Evolutionary conservation across 2,888 invertebrate genomes (phyloP).

Genomic region (Drosophila robusta): DNA sequence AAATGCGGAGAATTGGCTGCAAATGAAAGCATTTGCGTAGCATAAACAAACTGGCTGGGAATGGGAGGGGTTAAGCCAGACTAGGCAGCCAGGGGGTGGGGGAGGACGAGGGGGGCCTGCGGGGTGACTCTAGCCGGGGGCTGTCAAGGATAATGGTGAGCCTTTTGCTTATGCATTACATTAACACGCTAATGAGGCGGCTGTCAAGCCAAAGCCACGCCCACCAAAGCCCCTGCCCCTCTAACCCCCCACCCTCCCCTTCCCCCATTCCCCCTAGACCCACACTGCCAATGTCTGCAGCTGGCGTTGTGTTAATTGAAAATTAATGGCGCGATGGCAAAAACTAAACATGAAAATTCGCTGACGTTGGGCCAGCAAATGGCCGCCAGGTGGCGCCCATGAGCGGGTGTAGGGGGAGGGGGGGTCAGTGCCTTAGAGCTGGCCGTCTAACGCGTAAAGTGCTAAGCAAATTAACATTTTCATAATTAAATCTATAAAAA

Average conservation of each 20-base stretch:
- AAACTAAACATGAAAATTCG: conserved; percentile 77
- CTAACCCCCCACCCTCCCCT: background rate
- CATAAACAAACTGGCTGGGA: conserved; percentile 56
- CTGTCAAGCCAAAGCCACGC: conserved; percentile 8
- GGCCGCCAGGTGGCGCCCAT: conserved; percentile 64
- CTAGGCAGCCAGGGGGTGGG: background rate
- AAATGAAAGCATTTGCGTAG: conserved; percentile 67
- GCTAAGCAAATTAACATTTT: conserved; percentile 78
- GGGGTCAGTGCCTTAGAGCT: background rate
- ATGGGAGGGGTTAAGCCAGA: background rate
- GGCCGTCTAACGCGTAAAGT: conserved; percentile 57
- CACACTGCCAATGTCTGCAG: conserved; percentile 49
- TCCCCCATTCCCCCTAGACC: background rate
- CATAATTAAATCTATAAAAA: conserved; percentile 69
- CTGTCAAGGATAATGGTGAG: conserved; percentile 43
- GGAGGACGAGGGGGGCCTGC: background rate
- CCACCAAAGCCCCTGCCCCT: background rate
- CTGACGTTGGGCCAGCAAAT: conserved; percentile 53
- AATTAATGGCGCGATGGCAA: conserved; percentile 78
- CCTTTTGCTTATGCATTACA: conserved; percentile 63
- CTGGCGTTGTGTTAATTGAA: conserved; percentile 78
- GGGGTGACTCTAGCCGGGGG: background rate
- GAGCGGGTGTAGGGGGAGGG: background rate
- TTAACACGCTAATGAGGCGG: conserved; percentile 61
- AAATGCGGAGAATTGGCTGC: conserved; percentile 57